phyloP scores from a whole-genome alignment of 2,113 vertebrate genomes.

The Cyanistes caeruleus region DNA sequence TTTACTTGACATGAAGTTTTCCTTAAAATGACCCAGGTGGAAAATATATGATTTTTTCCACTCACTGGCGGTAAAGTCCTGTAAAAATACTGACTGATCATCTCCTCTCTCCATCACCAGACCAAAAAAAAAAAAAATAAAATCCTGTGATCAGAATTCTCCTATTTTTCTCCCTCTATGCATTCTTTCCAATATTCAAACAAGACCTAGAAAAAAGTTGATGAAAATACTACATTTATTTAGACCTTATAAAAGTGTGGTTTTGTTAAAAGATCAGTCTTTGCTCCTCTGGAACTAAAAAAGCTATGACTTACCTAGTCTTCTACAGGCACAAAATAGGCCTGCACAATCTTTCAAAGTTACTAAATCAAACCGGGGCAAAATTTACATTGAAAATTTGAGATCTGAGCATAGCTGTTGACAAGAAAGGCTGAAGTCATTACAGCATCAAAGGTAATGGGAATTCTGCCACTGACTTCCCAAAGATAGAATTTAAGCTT shows the following conservation, averaged over 20 bases:
- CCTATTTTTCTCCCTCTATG: not conserved
- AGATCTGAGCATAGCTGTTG: not conserved
- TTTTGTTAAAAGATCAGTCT: not conserved
- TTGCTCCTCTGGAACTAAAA: not conserved
- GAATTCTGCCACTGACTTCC: not conserved
- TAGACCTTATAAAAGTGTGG: accelerated
- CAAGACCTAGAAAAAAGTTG: not conserved
- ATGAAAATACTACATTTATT: conserved; percentile 18
- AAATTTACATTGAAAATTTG: not conserved
- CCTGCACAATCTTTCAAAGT: not conserved
- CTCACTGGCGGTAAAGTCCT: not conserved
- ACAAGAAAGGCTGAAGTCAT: not conserved
- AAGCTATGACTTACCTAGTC: not conserved
- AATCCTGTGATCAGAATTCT: not conserved
- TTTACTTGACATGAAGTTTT: not conserved
- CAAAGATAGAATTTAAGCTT: not conserved
- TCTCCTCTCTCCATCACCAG: not conserved
- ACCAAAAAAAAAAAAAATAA: not conserved
- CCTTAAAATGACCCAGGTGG: not conserved
- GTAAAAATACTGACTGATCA: not conserved
- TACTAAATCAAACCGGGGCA: not conserved
- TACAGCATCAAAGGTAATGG: not conserved
- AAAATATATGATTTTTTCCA: not conserved
- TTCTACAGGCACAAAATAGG: not conserved
- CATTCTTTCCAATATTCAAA: not conserved